Evolutionary conservation across 2,888 invertebrate genomes (phyloP).

Genomic region (Malthinus flaveolus): DNA sequence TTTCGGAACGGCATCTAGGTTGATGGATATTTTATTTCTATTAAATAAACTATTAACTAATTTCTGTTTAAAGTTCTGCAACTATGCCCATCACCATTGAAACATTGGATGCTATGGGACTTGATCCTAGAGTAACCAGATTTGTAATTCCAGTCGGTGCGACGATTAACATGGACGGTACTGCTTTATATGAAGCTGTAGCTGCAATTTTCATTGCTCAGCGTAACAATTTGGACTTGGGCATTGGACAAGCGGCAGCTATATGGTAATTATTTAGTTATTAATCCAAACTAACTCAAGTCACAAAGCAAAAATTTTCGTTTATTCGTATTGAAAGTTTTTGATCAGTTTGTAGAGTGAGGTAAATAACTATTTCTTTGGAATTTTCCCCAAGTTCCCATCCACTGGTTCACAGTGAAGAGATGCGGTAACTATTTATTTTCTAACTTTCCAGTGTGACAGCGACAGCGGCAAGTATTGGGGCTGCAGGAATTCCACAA

Average conservation of each 20-base stretch:
- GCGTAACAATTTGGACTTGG: constrained; percentile 78
- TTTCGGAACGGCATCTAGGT: constrained; percentile 94
- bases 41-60: no score
- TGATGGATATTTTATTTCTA: no score
- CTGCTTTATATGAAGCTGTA: constrained; percentile 96
- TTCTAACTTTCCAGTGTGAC: constrained; percentile 58
- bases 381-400: neutral
- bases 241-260: constrained; percentile 86
- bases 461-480: constrained; percentile 95
- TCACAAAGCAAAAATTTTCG: no score
- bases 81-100: constrained; percentile 95
- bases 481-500: constrained; percentile 96
- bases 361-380: no score
- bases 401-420: no score
- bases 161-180: constrained; percentile 98
- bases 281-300: no score
- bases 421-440: no score
- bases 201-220: constrained; percentile 98
- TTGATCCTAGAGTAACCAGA: constrained; percentile 88
- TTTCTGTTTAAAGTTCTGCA: constrained; percentile 78
- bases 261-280: no score
- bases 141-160: constrained; percentile 98
- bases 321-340: no score
- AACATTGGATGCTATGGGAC: constrained; percentile 88
- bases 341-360: no score